These are phyloP conservation scores for Cheilosia scutellata DNA, from an alignment of 2,888 invertebrate genomes.

Conservation along the genomic window DNA sequence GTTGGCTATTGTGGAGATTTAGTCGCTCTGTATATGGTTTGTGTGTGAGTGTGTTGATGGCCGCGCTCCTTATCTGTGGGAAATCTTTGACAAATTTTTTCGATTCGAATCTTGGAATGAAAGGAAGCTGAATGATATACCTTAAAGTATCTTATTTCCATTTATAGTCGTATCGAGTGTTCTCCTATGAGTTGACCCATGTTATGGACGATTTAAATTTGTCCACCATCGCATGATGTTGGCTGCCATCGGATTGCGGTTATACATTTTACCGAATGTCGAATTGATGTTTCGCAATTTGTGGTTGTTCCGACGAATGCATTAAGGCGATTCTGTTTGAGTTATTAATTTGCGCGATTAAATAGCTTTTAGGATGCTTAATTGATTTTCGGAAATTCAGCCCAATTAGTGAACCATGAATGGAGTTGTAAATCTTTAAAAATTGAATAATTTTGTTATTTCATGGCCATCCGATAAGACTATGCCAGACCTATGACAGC, in stretches of 20 bases:
- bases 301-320: slow-evolving; percentile 59
- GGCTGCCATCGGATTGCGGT: slow-evolving; percentile 14
- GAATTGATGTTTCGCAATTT: slow-evolving; percentile 48
- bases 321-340: slow-evolving; percentile 17
- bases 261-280: neutral
- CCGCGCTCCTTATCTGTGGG: slow-evolving; percentile 65
- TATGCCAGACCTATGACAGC: too few species aligned
- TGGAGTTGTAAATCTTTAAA: slow-evolving; percentile 39
- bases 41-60: slow-evolving; percentile 30
- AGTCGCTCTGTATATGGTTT: slow-evolving; percentile 27
- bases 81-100: slow-evolving; percentile 76
- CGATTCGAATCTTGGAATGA: slow-evolving; percentile 68
- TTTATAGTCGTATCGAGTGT: slow-evolving; percentile 44
- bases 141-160: slow-evolving; percentile 70
- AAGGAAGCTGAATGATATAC: slow-evolving; percentile 60
- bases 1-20: slow-evolving; percentile 46
- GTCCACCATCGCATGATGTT: slow-evolving; percentile 27
- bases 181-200: slow-evolving; percentile 46
- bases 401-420: slow-evolving; percentile 47
- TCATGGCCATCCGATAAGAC: neutral
- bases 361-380: slow-evolving; percentile 55
- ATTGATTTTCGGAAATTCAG: slow-evolving; percentile 38
- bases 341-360: slow-evolving; percentile 51
- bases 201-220: slow-evolving; percentile 57
- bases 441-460: neutral